phyloP scores from a whole-genome alignment of 2,888 invertebrate species.

The Drosophila lacicola region DNA sequence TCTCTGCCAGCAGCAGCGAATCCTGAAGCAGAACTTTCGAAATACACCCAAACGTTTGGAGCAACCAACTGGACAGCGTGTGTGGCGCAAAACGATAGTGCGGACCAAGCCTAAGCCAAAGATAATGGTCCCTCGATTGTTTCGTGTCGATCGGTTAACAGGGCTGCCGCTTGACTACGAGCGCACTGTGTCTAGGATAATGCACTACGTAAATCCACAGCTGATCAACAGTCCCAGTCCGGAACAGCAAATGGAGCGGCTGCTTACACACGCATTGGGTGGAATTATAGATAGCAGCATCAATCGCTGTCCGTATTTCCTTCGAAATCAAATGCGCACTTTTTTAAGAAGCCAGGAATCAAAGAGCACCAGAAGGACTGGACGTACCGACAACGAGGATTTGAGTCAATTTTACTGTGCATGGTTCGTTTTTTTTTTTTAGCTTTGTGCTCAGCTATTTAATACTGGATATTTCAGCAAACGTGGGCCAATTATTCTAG shows the following conservation, averaged over 20 bases:
- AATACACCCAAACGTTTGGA: not conserved
- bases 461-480: conserved; percentile 37
- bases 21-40: not conserved
- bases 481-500: conserved; percentile 33
- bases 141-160: conserved; percentile 53
- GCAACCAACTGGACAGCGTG: not conserved
- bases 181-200: conserved; percentile 57
- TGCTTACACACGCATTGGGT: conserved; percentile 33
- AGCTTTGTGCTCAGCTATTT: not conserved
- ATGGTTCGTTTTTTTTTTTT: conserved; percentile 40
- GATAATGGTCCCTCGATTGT: conserved; percentile 39
- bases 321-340: conserved; percentile 8
- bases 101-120: conserved; percentile 37
- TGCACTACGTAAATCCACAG: conserved; percentile 65
- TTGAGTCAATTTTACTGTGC: conserved; percentile 52
- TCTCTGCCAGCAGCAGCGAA: conserved; percentile 2
- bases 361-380: not conserved
- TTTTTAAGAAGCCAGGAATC: conserved; percentile 9
- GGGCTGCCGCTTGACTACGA: conserved; percentile 67
- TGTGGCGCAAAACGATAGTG: conserved; percentile 57
- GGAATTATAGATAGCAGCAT: conserved; percentile 1
- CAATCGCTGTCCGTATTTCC: not conserved
- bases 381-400: not conserved
- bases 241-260: conserved; percentile 37
- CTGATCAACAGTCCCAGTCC: conserved; percentile 7